Base-by-base conservation (phyloP, 1,140 invertebrate species). In the Acromyrmex charruanus region DNA sequence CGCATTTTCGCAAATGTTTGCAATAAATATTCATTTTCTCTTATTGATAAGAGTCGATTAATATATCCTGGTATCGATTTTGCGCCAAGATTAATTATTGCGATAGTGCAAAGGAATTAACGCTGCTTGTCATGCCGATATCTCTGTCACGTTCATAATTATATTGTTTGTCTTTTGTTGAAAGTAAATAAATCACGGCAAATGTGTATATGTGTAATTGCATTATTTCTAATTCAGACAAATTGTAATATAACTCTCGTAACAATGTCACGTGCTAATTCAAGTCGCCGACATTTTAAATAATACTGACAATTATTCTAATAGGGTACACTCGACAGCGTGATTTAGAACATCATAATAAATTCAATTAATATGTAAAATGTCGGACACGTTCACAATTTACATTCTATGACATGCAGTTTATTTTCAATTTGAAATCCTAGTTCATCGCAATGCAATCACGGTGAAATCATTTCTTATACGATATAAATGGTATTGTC, bases 71-170 rank as follows among this genome's bases (percentile, higher is more conserved):
- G 14, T 74, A 82, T 82, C 71, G 68, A 61, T 82, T 82, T 82
- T 28, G 74, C 14, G 69, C 18, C 80, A 74, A 82, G 80, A 82
- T 74, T 82, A 49, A 82, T 82, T 82, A 82, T 18, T 31, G 44
- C 12, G 39, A 74, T 74, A 82, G 28, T 14, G 25, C n/a, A 31
- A 58, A 66, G 49, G 80, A 74, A 74, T 61, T 35, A 49, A 55
- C 7, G 35, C 74, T 61, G 61, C 69, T 82, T 59, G 51, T 71
- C 66, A 58, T 12, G n/a, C 6, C 39, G 25, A 59, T 74, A 59
- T 61, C 58, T 72, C 39, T 10, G 18, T 35, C 49, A 12, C 35
- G 14, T n/a, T 58, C 7, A 39, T 25, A 21, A 59, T 49, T 49
- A 49, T 39, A 49, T n/a, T 35, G 44, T 80, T 55, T 53, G 28